Conservation (phyloP, 2,797 vertebrate genomes). For the Tenualosa ilisha region DNA sequence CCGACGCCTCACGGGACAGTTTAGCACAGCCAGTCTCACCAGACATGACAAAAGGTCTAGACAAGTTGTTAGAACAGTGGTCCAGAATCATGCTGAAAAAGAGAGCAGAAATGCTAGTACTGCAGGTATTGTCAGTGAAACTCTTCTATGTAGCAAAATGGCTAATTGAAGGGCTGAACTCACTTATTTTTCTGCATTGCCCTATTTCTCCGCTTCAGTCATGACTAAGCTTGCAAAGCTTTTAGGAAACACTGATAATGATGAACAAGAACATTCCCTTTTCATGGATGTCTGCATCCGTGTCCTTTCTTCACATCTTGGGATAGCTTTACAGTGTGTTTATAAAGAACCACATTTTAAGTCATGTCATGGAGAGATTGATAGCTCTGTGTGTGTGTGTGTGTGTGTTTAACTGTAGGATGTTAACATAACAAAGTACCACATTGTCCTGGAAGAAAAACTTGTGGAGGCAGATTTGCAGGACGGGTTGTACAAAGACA, state of each 20-base stretch:
- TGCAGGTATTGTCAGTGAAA: too few relatives aligned
- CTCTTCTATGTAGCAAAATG: too few relatives aligned
- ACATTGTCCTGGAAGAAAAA: constrained; percentile 78
- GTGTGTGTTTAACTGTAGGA: constrained; percentile 70
- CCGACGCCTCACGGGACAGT: not conserved
- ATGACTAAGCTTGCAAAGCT: not conserved
- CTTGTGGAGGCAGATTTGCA: constrained; percentile 80
- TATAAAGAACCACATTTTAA: not conserved
- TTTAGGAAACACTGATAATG: not conserved
- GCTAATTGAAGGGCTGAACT: too few relatives aligned
- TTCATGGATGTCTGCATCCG: not conserved
- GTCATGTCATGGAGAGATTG: not conserved
- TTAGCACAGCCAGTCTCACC: not conserved
- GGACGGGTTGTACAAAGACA: constrained; percentile 82
- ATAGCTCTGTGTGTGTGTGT: not conserved
- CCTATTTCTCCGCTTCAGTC: not conserved
- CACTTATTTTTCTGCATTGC: too few relatives aligned
- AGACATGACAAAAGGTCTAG: too few relatives aligned
- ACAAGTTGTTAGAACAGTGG: not conserved
- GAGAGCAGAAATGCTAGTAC: too few relatives aligned
- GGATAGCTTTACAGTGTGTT: not conserved
- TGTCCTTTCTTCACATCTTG: not conserved
- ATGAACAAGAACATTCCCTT: not conserved
- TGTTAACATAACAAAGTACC: constrained; percentile 79
- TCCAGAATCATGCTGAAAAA: too few relatives aligned